Percentiles rank a stretch among this genome's conserved stretches.
Evolutionary conservation across 2,113 vertebrate species (phyloP).

Genomic region (Dromiciops gliroides): DNA sequence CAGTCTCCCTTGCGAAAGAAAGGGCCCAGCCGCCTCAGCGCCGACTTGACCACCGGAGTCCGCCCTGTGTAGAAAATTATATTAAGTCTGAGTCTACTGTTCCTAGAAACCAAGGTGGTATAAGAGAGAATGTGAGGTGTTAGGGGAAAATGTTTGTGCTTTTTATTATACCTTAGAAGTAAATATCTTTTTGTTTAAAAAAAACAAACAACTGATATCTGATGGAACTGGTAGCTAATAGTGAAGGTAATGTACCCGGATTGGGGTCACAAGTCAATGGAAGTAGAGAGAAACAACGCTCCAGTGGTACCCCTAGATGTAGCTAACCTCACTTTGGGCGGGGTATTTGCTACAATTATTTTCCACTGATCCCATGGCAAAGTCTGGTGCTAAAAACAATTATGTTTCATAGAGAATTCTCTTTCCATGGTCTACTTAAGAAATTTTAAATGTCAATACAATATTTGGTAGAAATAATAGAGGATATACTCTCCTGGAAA

Average conservation of each 20-base stretch:
- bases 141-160: neutral
- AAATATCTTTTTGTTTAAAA: neutral
- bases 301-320: neutral
- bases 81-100: neutral
- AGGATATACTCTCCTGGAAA: neutral
- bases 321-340: neutral
- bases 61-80: neutral
- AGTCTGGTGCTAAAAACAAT: neutral
- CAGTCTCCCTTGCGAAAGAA: slow-evolving; percentile 54
- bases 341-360: neutral
- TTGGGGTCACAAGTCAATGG: neutral
- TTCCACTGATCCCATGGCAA: neutral
- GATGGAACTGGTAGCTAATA: neutral
- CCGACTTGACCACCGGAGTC: slow-evolving; percentile 22
- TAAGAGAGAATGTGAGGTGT: neutral
- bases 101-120: neutral
- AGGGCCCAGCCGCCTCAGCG: slow-evolving; percentile 15
- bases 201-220: neutral
- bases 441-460: neutral
- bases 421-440: neutral
- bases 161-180: neutral
- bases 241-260: neutral
- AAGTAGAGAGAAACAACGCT: neutral
- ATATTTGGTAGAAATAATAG: neutral
- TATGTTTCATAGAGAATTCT: neutral